Conservation (phyloP, 2,113 vertebrate species). For the Xiphorhynchus elegans region DNA sequence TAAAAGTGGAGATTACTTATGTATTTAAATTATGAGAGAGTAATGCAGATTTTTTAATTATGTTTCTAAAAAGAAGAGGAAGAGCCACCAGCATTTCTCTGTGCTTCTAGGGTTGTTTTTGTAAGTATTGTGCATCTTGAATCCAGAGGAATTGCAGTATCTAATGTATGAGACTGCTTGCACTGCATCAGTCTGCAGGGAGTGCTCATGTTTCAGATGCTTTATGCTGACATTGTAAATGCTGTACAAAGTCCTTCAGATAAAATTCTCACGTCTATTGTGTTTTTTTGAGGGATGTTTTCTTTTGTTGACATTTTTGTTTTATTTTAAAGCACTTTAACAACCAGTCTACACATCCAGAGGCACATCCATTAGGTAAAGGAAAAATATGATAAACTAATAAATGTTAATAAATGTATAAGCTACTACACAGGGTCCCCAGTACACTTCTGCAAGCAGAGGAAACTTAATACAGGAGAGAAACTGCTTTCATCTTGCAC, state of each 20-base stretch:
- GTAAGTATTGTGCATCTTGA: constrained; percentile 65
- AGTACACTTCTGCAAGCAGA: background rate
- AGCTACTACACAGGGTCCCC: background rate
- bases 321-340: constrained; percentile 67
- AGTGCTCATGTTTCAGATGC: constrained; percentile 57
- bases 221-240: constrained; percentile 68
- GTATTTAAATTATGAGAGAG: constrained; percentile 87
- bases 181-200: constrained; percentile 53
- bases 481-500: background rate
- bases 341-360: background rate
- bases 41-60: constrained; percentile 77
- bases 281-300: constrained; percentile 9
- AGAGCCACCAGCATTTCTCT: constrained; percentile 83
- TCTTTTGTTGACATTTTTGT: background rate
- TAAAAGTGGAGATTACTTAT: constrained; percentile 91
- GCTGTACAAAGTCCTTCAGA: constrained; percentile 65
- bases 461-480: background rate
- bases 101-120: constrained; percentile 80
- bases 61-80: constrained; percentile 79
- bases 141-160: constrained; percentile 45
- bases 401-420: background rate
- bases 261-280: constrained; percentile 18
- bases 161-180: constrained; percentile 51
- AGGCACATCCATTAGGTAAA: background rate
- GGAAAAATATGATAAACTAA: background rate